Evolutionary conservation across 1,140 invertebrate genomes (phyloP), one percentile per base, ranked within the genome.

Genomic region (Globodera rostochiensis): DNA sequence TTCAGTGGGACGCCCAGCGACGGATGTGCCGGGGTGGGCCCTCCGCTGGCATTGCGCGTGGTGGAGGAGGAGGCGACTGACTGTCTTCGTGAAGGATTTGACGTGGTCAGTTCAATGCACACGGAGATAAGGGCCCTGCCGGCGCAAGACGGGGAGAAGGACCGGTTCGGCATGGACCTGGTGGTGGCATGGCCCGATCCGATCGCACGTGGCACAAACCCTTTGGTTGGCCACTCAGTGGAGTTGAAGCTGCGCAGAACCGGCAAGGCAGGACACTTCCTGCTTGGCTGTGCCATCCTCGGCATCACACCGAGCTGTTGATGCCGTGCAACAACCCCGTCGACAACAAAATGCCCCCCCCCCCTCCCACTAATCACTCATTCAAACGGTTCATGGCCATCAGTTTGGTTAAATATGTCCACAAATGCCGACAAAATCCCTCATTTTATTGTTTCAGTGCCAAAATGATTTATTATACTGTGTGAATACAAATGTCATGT

Each of bases 1-100:
- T 82, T 82, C 69, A 82, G 80, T 46, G 80, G 77, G 49, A 82
- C 80, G 25, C 71, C 80, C 57, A 81, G 70, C 13, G 73, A 82
- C 49, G 78, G 79, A 6, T 81, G 76, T 79, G 7, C 11, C 46
- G 60, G n/a, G 21, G n/a, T 21, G 36, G 80, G 80, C n/a, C 21
- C 50, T 47, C 73, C 80, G 66, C 50, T 80, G n/a, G 36, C n/a
- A 49, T 49, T 80, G 57, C 70, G 66, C 64, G 47, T 80, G 49
- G 7, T 73, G 25, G 53, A 80, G n/a, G 49, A 53, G 53, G 70
- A 80, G 46, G 7, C 50, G 50, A 4, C 50, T 9, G 50, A 53
- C 7, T 13, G 50, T 53, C 50, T 53, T 53, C 50, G 11, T 9
- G 50, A 79, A 47, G 77, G 77, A 1, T 79, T 79, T 36, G 73